Evolutionary conservation across 2,113 vertebrate species (phyloP).

Genomic region (Seriola aureovittata): DNA sequence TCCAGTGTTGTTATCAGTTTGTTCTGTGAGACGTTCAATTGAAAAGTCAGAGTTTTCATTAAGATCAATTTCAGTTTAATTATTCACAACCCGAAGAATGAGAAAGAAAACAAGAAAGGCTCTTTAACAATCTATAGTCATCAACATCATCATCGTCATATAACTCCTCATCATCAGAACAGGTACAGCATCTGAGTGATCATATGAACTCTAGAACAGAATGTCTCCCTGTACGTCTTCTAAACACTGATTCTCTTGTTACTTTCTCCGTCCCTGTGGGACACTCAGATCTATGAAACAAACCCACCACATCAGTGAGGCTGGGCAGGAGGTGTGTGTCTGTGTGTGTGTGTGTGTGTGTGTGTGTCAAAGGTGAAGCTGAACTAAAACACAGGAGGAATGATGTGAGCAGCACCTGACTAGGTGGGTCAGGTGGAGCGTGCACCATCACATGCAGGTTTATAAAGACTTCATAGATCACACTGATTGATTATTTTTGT

Average conservation of each 20-base stretch:
- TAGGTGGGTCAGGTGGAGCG: too few species aligned
- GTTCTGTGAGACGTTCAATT: not conserved
- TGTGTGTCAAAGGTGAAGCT: not conserved
- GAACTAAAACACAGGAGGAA: not conserved
- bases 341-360: conserved; percentile 1
- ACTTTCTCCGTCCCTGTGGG: not conserved
- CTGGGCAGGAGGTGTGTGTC: not conserved
- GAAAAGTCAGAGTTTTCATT: conserved; percentile 34
- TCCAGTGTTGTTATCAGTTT: too few species aligned
- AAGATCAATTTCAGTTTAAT: conserved; percentile 83
- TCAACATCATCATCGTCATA: conserved; percentile 60
- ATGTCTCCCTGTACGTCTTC: conserved; percentile 70
- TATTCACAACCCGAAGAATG: conserved; percentile 78
- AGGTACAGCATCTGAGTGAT: conserved; percentile 37
- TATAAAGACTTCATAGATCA: too few species aligned
- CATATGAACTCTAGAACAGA: conserved; percentile 58
- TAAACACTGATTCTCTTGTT: conserved; percentile 56
- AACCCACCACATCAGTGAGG: not conserved
- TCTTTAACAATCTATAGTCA: conserved; percentile 79
- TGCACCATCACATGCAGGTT: too few species aligned
- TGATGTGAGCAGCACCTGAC: conserved; percentile 1
- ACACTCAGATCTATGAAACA: not conserved
- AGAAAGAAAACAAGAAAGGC: conserved; percentile 64
- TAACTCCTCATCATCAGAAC: conserved; percentile 15
- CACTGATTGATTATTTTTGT: too few species aligned